These are phyloP conservation scores for Tethea ocularis DNA, from an alignment of 2,888 invertebrate species.

Conservation along the genomic window DNA sequence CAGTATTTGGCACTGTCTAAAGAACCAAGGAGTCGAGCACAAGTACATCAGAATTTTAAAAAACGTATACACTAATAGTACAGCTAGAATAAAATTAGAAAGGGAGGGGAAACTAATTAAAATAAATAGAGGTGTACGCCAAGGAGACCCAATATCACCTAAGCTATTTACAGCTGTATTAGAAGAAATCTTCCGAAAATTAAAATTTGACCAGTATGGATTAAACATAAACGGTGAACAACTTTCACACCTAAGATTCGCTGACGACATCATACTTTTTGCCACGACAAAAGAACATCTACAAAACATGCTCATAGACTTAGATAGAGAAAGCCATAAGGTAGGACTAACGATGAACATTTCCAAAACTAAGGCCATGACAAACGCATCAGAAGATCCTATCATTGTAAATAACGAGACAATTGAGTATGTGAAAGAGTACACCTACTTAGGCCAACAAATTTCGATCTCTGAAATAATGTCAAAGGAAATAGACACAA, in stretches of 20 bases:
- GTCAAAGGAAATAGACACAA: neutral
- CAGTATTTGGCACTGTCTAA: too few species aligned
- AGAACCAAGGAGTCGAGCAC: too few species aligned
- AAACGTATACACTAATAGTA: too few species aligned
- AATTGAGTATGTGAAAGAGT: neutral
- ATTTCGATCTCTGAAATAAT: neutral
- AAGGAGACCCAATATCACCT: neutral
- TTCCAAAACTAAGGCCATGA: neutral
- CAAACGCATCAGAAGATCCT: neutral
- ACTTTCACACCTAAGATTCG: too few species aligned
- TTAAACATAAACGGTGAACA: neutral
- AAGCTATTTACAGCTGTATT: neutral
- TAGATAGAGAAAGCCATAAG: neutral
- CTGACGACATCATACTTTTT: neutral
- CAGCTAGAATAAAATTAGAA: neutral
- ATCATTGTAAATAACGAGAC: neutral
- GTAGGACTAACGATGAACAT: neutral
- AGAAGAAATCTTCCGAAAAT: neutral
- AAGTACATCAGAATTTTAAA: too few species aligned
- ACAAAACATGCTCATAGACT: too few species aligned
- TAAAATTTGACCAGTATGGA: neutral
- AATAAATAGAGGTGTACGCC: neutral
- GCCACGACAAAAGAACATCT: neutral
- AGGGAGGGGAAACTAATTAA: neutral
- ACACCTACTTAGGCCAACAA: neutral